These are phyloP conservation scores for Trissolcus basalis DNA, from an alignment of 1,140 invertebrate genomes.

Conservation along the genomic window DNA sequence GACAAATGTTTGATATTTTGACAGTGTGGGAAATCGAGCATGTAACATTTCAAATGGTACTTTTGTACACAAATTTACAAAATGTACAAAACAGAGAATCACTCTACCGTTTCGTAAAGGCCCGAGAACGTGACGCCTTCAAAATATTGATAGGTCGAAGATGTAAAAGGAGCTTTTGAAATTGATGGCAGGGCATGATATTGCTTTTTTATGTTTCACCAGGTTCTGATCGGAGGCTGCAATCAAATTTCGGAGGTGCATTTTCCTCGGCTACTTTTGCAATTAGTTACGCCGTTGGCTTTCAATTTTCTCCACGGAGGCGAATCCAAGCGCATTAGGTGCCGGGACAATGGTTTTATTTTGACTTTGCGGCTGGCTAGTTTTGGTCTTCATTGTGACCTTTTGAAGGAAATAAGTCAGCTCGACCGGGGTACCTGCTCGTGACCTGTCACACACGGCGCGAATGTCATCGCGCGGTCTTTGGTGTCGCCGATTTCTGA, in stretches of 20 bases:
- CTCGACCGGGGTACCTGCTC: constrained; percentile 35
- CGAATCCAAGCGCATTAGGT: constrained; percentile 27
- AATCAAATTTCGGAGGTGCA: constrained; percentile 2
- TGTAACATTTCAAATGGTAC: constrained; percentile 16
- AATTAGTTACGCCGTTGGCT: constrained; percentile 39
- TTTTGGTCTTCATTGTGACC: constrained; percentile 39
- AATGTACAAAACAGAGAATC: not conserved
- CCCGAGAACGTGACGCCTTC: not conserved
- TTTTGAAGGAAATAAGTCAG: constrained; percentile 39
- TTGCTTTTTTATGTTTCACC: constrained; percentile 21
- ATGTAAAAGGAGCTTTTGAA: not conserved
- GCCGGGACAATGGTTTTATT: constrained; percentile 47
- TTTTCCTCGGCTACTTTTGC: constrained; percentile 19
- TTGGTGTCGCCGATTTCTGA: constrained; percentile 55
- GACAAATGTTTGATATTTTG: constrained; percentile 39
- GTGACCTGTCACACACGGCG: constrained; percentile 28
- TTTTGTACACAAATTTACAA: not conserved
- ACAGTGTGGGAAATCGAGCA: constrained; percentile 36
- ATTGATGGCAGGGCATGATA: constrained; percentile 8
- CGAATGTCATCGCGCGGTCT: constrained; percentile 41
- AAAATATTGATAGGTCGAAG: not conserved
- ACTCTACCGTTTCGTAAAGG: not conserved
- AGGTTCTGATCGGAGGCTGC: constrained; percentile 12
- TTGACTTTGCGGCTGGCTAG: constrained; percentile 54
- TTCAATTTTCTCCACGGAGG: constrained; percentile 36